A percentile compares a stretch with the other conserved stretches of the same genome.
Conservation (phyloP, 2,797 vertebrate genomes). For the Rhinoraja longicauda region DNA sequence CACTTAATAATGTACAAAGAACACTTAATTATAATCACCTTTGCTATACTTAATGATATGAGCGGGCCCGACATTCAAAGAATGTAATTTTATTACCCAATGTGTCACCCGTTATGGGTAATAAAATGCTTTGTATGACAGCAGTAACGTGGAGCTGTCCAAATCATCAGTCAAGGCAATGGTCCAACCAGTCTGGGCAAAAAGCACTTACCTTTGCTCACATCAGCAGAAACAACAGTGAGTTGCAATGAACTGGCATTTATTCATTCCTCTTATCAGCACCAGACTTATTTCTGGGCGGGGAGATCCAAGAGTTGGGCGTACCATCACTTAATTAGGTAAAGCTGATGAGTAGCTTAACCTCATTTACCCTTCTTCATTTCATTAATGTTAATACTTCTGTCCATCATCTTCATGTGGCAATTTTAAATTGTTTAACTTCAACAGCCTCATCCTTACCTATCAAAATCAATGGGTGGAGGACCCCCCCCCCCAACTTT, state of each 20-base stretch:
- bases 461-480: neutral
- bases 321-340: neutral
- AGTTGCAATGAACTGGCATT: neutral
- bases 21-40: neutral
- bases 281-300: neutral
- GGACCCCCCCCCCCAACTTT: neutral
- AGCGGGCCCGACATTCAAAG: neutral
- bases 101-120: neutral
- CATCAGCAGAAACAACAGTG: neutral
- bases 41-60: neutral
- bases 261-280: neutral
- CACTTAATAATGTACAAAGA: neutral
- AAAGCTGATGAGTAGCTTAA: neutral
- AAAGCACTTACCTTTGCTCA: neutral
- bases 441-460: neutral
- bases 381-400: neutral
- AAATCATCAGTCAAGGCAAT: neutral
- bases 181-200: neutral
- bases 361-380: neutral
- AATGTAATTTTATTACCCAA: neutral
- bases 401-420: neutral
- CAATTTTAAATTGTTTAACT: neutral
- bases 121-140: neutral
- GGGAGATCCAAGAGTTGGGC: no score
- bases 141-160: neutral